phyloP scores from a whole-genome alignment of 2,888 invertebrate genomes.

The Myopa tessellatipennis region DNA sequence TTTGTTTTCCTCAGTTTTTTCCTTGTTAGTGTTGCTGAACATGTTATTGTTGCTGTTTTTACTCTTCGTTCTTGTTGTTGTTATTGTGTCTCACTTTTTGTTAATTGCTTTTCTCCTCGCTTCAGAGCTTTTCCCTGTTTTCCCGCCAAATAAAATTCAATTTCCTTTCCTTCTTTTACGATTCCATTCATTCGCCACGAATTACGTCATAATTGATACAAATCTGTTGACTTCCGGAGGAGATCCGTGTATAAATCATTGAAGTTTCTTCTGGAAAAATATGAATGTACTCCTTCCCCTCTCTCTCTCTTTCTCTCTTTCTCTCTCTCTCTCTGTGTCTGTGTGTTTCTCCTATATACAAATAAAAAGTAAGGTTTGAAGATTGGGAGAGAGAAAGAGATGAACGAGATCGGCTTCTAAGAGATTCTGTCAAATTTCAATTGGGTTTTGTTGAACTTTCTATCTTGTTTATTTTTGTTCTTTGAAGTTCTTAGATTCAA shows the following conservation, averaged over 20 bases:
- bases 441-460: too few species aligned
- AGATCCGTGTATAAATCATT: not conserved
- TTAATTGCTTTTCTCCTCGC: not conserved
- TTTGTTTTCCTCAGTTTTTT: too few species aligned
- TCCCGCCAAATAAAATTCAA: not conserved
- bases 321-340: too few species aligned
- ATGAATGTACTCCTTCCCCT: too few species aligned
- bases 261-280: not conserved
- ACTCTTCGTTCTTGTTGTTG: not conserved
- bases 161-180: not conserved
- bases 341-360: too few species aligned
- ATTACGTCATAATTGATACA: not conserved
- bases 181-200: constrained; percentile 6
- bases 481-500: too few species aligned
- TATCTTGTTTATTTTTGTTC: too few species aligned
- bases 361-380: too few species aligned
- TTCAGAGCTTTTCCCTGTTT: not conserved
- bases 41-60: not conserved
- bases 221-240: not conserved
- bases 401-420: too few species aligned
- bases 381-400: too few species aligned
- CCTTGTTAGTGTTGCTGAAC: not conserved
- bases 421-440: too few species aligned
- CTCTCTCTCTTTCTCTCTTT: too few species aligned
- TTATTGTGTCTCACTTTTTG: not conserved